Conservation (phyloP, 2,113 vertebrate species). For the Psammodynastes pulverulentus region DNA sequence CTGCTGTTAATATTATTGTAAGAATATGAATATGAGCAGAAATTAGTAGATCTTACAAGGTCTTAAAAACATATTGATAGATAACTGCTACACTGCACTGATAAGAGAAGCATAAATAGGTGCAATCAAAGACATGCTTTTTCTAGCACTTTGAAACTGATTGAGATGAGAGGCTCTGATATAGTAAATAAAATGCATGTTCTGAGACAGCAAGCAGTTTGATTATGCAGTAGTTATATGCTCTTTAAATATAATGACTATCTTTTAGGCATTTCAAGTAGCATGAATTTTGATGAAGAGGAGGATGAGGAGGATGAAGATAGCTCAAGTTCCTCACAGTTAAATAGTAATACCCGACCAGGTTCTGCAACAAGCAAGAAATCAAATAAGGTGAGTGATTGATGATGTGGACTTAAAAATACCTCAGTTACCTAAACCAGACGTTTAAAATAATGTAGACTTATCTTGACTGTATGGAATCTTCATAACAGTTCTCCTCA, state of each 20-base stretch:
- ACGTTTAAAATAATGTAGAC: background rate
- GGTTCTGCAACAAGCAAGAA: constrained; percentile 95
- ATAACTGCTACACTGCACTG: background rate
- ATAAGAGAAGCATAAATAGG: background rate
- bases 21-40: constrained; percentile 14
- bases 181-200: background rate
- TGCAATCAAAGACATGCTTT: background rate
- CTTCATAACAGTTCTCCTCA: background rate
- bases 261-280: constrained; percentile 89
- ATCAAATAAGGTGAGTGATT: constrained; percentile 80
- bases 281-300: constrained; percentile 98
- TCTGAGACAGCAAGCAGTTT: constrained; percentile 6
- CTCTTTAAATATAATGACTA: background rate
- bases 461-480: background rate
- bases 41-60: background rate
- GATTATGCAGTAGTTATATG: background rate
- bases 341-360: constrained; percentile 93
- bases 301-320: constrained; percentile 95
- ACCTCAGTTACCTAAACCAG: background rate
- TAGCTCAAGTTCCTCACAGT: constrained; percentile 94
- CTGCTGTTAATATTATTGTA: constrained; percentile 12
- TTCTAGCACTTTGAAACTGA: background rate
- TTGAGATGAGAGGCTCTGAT: background rate
- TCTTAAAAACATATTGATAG: background rate
- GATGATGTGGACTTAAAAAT: background rate